These are phyloP conservation scores for Pachypanchax playfairii DNA, from an alignment of 2,113 vertebrate species.

Conservation along the genomic window DNA sequence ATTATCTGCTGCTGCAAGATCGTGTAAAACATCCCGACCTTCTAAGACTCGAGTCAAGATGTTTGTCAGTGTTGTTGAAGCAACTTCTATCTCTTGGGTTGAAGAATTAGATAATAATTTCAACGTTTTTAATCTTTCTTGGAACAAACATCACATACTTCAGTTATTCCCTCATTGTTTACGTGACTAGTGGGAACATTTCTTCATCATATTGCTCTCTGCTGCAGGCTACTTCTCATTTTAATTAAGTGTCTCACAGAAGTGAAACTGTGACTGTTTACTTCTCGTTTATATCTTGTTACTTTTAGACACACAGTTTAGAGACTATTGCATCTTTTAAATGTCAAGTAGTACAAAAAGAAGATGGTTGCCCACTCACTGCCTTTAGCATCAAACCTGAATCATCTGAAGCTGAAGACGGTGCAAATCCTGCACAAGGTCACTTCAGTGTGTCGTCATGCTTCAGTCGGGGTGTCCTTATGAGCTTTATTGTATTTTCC, in stretches of 20 bases:
- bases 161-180: neutral
- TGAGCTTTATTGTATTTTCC: constrained; percentile 41
- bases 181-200: neutral
- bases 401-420: constrained; percentile 29
- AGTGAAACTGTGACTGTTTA: neutral
- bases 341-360: constrained; percentile 16
- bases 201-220: neutral
- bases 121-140: too few species aligned
- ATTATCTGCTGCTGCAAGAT: neutral
- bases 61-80: neutral
- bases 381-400: constrained; percentile 45
- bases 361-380: constrained; percentile 33
- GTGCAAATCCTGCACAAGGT: constrained; percentile 30
- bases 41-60: neutral
- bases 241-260: neutral
- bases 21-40: neutral
- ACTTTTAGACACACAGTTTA: constrained; percentile 1
- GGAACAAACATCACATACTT: neutral
- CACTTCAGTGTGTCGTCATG: constrained; percentile 11
- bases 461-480: constrained; percentile 18
- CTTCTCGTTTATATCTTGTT: neutral
- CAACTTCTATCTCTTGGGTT: too few species aligned
- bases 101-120: too few species aligned
- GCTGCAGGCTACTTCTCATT: neutral
- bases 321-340: constrained; percentile 15